Conservation (phyloP, 2,888 invertebrate species). For the Epinotia nisella region DNA sequence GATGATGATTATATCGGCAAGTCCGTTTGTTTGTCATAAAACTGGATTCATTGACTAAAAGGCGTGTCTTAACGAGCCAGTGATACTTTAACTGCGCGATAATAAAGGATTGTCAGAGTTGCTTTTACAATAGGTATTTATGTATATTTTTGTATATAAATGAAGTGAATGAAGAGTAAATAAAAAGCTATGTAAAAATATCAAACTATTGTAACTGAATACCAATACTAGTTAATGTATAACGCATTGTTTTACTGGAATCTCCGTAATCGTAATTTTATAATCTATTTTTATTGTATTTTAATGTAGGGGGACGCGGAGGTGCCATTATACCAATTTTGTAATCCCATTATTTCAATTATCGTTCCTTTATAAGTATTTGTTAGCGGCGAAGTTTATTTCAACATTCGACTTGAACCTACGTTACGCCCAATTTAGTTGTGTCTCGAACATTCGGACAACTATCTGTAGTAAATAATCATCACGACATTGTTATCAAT, state of each 20-base stretch:
- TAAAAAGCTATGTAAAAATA: slow-evolving; percentile 76
- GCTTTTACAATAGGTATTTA: slow-evolving; percentile 70
- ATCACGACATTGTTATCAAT: slow-evolving; percentile 29
- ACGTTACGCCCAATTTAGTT: slow-evolving; percentile 26
- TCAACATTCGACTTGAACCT: slow-evolving; percentile 9
- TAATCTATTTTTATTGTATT: slow-evolving; percentile 76
- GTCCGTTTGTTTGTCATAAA: neutral
- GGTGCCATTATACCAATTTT: slow-evolving; percentile 82
- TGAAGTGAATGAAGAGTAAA: slow-evolving; percentile 72
- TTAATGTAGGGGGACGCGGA: slow-evolving; percentile 77
- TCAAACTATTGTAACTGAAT: slow-evolving; percentile 66
- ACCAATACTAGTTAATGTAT: slow-evolving; percentile 68
- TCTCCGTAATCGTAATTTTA: slow-evolving; percentile 80
- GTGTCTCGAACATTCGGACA: slow-evolving; percentile 24
- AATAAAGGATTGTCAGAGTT: slow-evolving; percentile 52
- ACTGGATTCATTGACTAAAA: slow-evolving; percentile 3
- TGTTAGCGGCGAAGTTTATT: slow-evolving; percentile 9
- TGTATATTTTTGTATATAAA: slow-evolving; percentile 84
- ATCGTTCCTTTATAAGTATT: slow-evolving; percentile 26
- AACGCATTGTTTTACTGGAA: slow-evolving; percentile 76
- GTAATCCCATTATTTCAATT: slow-evolving; percentile 67
- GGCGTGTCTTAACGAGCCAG: slow-evolving; percentile 54
- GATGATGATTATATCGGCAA: neutral
- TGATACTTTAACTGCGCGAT: slow-evolving; percentile 60
- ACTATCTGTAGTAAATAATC: slow-evolving; percentile 20